These are phyloP conservation scores for Ceyx margarethae DNA, from an alignment of 2,113 vertebrate genomes.

Conservation along the genomic window DNA sequence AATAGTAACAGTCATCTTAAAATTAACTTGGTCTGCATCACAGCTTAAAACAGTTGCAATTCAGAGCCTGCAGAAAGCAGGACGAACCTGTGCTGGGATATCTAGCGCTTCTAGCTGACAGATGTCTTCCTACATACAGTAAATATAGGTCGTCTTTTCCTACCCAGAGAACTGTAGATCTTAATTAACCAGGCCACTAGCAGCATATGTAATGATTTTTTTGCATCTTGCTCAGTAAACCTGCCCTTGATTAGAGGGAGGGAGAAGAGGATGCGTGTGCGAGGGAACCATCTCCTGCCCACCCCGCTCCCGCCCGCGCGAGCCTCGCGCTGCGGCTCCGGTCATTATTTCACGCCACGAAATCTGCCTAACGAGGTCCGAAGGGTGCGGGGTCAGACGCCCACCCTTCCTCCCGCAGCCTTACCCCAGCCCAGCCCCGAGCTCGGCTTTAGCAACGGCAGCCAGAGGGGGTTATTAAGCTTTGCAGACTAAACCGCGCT, in stretches of 20 bases:
- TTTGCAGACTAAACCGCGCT: background rate
- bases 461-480: conserved; percentile 35
- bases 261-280: fast-evolving
- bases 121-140: conserved; percentile 63
- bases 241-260: background rate
- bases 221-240: conserved; percentile 45
- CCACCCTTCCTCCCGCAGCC: background rate
- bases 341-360: background rate
- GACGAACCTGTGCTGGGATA: conserved; percentile 49
- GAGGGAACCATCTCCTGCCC: background rate
- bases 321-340: background rate
- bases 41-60: conserved; percentile 58
- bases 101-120: conserved; percentile 45
- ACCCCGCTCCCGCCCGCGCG: background rate
- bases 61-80: conserved; percentile 55
- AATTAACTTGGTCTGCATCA: conserved; percentile 64
- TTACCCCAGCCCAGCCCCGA: background rate
- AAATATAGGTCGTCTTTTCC: conserved; percentile 66
- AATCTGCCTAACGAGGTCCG: background rate
- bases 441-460: background rate
- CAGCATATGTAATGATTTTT: conserved; percentile 60
- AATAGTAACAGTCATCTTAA: conserved; percentile 69
- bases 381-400: background rate
- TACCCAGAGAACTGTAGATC: conserved; percentile 60
- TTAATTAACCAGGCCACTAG: conserved; percentile 71